Percentiles rank a stretch among this genome's conserved stretches.
Conservation (phyloP, 2,888 invertebrate genomes). For the Lasiommata megera region DNA sequence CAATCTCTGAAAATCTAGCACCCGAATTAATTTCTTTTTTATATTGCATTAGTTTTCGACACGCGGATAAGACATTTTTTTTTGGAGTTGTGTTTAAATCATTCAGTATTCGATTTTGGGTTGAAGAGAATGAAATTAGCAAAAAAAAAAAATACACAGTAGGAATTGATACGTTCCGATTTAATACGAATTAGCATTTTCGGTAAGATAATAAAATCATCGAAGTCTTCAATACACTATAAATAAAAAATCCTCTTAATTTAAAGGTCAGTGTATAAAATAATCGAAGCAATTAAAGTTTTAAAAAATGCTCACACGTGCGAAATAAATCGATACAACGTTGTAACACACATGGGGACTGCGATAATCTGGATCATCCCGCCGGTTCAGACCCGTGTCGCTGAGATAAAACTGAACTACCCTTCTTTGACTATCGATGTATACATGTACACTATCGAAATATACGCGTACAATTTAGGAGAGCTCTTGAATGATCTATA, state of each 20-base stretch:
- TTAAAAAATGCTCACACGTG: slow-evolving; percentile 18
- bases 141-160: too few species aligned
- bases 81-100: too few species aligned
- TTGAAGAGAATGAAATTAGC: too few species aligned
- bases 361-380: slow-evolving; percentile 75
- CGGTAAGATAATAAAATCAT: background rate
- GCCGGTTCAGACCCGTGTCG: slow-evolving; percentile 74
- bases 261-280: background rate
- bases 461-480: background rate
- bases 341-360: slow-evolving; percentile 46
- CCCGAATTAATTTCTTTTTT: too few species aligned
- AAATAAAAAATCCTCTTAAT: background rate
- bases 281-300: slow-evolving; percentile 5
- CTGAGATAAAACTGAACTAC: slow-evolving; percentile 69
- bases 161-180: background rate
- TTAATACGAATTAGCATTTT: background rate
- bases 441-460: too few species aligned
- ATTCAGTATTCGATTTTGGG: too few species aligned
- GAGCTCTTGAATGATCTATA: too few species aligned
- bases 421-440: too few species aligned
- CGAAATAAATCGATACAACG: slow-evolving; percentile 49
- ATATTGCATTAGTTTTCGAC: too few species aligned
- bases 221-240: background rate
- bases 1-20: too few species aligned
- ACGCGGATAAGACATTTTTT: too few species aligned